Base-by-base conservation (phyloP, 2,797 vertebrate genomes). In the Pseudomugil gertrudae region DNA sequence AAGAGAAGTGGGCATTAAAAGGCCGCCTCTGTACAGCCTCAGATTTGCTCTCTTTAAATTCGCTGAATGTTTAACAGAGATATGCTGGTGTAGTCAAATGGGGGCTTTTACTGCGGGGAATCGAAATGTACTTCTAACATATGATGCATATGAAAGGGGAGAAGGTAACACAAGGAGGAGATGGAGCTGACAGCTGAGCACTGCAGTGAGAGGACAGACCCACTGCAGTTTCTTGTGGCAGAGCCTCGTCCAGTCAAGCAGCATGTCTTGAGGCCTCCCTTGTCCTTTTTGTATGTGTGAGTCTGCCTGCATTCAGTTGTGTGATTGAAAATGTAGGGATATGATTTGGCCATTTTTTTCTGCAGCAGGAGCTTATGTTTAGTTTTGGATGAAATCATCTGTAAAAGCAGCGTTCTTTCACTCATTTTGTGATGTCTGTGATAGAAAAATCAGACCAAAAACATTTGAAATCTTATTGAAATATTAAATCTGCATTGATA, bases 191-290 rank as follows among this genome's bases (percentile, higher is more conserved):
- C 80, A 60, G 75, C 72, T 74, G 57, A 77, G 80, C 26, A 23
- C 74, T 65, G 79, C 72, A 80, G 70, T 30, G 51, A 78, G 64
- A 75, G 78, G 77, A 79, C 69, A 43, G 59, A 67, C 63, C 57
- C 61, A 47, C 55, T 69, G 80, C 74, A 73, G 73, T 79, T 59
- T 76, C 66, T 58, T 24, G 24, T 63, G 51, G 38, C 57, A 72
- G 35, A 78, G 64, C 26, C 62, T 74, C 74, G 63, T 71, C 66
- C 64, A 81, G 59, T 54, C 69, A 69, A 70, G 72, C 61, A 64
- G 48, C 72, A 47, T 60, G 68, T 66, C 73, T 74, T 77, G 50
- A 29, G 60, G 72, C 61, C 50, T 54, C 17, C 1, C 45, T 15
- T 38, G 72, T 66, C 53, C 51, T n/a, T n/a, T 32, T 26, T 59